Evolutionary conservation across 2,797 vertebrate genomes (phyloP).

Genomic region (Acipenser oxyrinchus): DNA sequence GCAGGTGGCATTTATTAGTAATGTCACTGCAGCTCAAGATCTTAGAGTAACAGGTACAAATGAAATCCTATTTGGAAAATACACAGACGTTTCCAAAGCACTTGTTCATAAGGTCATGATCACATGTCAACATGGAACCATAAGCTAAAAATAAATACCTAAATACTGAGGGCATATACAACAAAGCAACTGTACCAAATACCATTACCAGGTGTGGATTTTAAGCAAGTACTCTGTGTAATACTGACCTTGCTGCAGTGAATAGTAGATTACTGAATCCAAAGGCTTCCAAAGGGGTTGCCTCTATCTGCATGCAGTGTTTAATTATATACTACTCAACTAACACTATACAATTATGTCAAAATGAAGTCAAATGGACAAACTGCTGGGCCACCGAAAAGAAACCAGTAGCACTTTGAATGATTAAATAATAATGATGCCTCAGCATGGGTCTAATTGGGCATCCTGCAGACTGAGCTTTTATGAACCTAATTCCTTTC

Average conservation of each 20-base stretch:
- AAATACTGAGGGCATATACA: background rate
- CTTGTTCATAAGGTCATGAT: no score
- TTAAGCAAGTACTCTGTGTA: background rate
- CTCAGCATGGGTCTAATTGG: slow-evolving; percentile 25
- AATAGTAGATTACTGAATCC: background rate
- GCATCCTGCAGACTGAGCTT: slow-evolving; percentile 10
- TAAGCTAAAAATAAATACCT: no score
- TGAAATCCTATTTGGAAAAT: no score
- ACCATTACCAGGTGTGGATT: background rate
- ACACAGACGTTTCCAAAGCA: no score
- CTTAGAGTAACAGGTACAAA: no score
- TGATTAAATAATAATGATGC: slow-evolving; percentile 28
- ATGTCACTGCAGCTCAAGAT: no score
- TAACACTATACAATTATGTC: slow-evolving; percentile 15
- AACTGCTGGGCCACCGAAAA: slow-evolving; percentile 4
- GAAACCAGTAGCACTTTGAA: slow-evolving; percentile 20
- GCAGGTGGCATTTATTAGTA: no score
- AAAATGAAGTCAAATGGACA: no score
- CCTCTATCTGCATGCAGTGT: background rate
- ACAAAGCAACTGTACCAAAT: background rate
- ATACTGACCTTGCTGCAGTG: background rate
- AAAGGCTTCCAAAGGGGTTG: background rate
- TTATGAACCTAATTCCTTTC: slow-evolving; percentile 22
- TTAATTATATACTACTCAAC: slow-evolving; percentile 8
- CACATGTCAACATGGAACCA: no score